Evolutionary conservation across 2,113 vertebrate genomes (phyloP), one percentile per base, ranked within the genome.

Genomic region (Micromys minutus): DNA sequence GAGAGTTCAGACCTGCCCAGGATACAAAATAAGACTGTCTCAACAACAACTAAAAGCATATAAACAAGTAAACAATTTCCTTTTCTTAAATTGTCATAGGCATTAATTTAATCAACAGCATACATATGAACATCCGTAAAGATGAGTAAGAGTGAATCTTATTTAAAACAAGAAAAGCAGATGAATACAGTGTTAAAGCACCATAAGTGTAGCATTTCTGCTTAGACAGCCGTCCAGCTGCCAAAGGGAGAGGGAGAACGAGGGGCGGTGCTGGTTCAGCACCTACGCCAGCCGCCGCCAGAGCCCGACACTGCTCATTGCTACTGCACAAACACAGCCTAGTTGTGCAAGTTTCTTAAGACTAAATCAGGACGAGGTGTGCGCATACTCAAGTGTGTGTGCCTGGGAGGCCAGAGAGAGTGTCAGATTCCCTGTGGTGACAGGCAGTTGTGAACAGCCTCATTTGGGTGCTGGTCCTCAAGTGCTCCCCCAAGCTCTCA

Each of bases 21-120:
- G 63, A 15, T 24, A 36, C 61, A 50, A 11, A 26, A 22, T 87
- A 24, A 26, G 84, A 52, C 12, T 21, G 0, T 74, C 63, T 26
- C 36, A 47, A 47, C 26, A 67, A 12, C 16, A 55, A 16, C 11
- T 26, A 52, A 67, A 87, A 86, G 17, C 17, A 47, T 10, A 22
- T 13, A 86, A 50, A 67, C 19, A 34, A 65, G 65, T 5, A 21
- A 65, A 22, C 34, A 63, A 17, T 29, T 61, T 55, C 94, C 86
- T 96, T 24, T 96, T 83, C 88, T 94, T 94, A 83, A 89, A 84
- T 95, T 92, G 39, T 95, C 77, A 94, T 26, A 92, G 69, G 57
- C 63, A 34, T 83, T 93, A 87, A 80, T 95, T 83, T 86, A 61
- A 31, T 7, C 69, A 77, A 74, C 55, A 87, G 57, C 74, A 91